Percentiles rank a stretch among this genome's conserved stretches.
phyloP scores from a whole-genome alignment of 2,113 vertebrate genomes.

The Apus apus region DNA sequence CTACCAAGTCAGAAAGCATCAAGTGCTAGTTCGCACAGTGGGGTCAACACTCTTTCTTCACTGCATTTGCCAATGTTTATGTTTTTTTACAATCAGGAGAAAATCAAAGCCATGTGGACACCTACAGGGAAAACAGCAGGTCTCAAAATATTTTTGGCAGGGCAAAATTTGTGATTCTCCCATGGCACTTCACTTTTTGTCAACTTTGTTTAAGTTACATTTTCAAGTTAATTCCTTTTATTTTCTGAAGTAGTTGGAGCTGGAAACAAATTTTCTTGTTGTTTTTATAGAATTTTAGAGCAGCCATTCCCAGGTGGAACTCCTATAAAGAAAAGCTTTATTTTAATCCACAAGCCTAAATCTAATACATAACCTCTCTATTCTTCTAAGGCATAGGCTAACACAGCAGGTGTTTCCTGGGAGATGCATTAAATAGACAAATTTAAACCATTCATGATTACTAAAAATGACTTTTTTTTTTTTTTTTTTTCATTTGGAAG shows the following conservation, averaged over 20 bases:
- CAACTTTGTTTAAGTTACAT: conserved; percentile 2
- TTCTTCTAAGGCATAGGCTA: conserved; percentile 48
- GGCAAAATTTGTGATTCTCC: conserved; percentile 21
- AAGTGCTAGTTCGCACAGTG: conserved; percentile 31
- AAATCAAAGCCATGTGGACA: conserved; percentile 77
- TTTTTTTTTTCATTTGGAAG: conserved; percentile 5
- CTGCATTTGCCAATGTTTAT: conserved; percentile 68
- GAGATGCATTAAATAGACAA: conserved; percentile 60
- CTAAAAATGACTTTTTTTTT: not conserved
- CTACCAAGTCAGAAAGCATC: conserved; percentile 19
- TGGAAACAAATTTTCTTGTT: conserved; percentile 30
- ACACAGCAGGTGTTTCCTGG: conserved; percentile 61
- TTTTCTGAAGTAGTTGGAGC: not conserved
- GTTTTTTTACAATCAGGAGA: conserved; percentile 63
- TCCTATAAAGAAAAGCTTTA: conserved; percentile 50
- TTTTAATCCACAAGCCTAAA: conserved; percentile 31
- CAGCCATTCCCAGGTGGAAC: conserved; percentile 13
- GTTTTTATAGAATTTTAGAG: conserved; percentile 27
- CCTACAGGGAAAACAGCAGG: conserved; percentile 60
- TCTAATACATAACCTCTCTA: conserved; percentile 4
- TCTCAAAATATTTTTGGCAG: conserved; percentile 45
- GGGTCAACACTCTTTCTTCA: conserved; percentile 44
- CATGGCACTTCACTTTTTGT: not conserved
- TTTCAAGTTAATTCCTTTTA: conserved; percentile 36
- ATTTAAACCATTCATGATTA: conserved; percentile 48